These are phyloP conservation scores for Pygathrix nemaeus DNA, from an alignment of 2,113 vertebrate genomes.

Conservation along the genomic window DNA sequence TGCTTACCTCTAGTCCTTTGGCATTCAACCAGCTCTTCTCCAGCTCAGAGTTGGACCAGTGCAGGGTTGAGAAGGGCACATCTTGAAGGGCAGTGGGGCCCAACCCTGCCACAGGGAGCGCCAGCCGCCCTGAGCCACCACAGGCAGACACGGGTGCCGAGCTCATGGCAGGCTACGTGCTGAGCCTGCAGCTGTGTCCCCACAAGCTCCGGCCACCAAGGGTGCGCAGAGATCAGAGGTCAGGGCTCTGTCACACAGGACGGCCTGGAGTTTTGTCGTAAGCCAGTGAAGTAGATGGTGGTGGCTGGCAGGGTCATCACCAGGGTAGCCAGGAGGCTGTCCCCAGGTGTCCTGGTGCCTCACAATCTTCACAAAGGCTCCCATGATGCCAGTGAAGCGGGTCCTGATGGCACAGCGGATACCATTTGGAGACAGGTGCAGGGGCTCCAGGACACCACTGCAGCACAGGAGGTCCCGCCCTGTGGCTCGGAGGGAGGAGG, in stretches of 20 bases:
- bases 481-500: constrained; percentile 68
- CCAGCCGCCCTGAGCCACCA: constrained; percentile 91
- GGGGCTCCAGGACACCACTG: constrained; percentile 94
- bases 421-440: constrained; percentile 93
- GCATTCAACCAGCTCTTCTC: constrained; percentile 87
- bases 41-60: constrained; percentile 98
- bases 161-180: constrained; percentile 90
- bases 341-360: constrained; percentile 92
- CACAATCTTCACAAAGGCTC: constrained; percentile 96
- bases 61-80: constrained; percentile 96
- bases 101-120: constrained; percentile 96
- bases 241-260: constrained; percentile 83
- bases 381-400: constrained; percentile 92
- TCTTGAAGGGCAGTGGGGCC: constrained; percentile 94
- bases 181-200: constrained; percentile 96
- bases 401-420: constrained; percentile 85
- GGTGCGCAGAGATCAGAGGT: constrained; percentile 80
- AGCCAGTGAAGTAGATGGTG: constrained; percentile 93
- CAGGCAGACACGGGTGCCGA: constrained; percentile 87
- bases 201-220: constrained; percentile 86
- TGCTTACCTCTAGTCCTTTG: constrained; percentile 86
- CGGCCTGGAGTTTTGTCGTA: constrained; percentile 93
- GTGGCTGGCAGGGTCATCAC: constrained; percentile 97
- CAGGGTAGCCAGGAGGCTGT: constrained; percentile 95
- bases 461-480: constrained; percentile 97